Conservation (phyloP, 1,140 invertebrate genomes). For the Adoxophyes honmai region DNA sequence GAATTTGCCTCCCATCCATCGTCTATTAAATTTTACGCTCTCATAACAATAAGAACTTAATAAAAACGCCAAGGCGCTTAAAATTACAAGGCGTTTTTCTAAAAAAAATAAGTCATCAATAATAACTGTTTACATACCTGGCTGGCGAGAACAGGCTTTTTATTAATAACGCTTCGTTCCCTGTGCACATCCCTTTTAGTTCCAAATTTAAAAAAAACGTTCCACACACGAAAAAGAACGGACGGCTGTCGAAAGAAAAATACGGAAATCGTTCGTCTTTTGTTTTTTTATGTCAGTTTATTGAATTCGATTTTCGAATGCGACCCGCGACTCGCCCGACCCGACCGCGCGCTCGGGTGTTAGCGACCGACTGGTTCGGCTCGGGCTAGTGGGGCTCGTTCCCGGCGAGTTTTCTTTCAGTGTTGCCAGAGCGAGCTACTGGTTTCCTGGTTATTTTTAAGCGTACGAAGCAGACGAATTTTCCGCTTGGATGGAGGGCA, state of each 20-base stretch:
- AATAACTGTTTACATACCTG: conserved; percentile 12
- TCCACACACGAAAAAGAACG: not conserved
- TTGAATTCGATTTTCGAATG: conserved; percentile 1
- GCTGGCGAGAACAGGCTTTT: not conserved
- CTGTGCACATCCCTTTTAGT: conserved; percentile 6
- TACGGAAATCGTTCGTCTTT: not conserved
- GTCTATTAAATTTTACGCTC: not conserved
- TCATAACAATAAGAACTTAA: conserved; percentile 1
- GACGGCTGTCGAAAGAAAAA: not conserved
- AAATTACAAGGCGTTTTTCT: not conserved
- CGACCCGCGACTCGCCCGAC: not conserved
- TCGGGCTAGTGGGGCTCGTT: not conserved
- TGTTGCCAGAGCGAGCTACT: not conserved
- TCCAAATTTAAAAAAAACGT: conserved; percentile 3
- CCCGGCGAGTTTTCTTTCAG: not conserved
- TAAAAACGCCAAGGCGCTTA: not conserved
- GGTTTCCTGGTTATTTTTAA: conserved; percentile 15
- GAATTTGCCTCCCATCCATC: not conserved
- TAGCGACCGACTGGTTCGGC: conserved; percentile 3
- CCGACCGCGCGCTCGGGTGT: not conserved
- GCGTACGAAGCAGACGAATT: conserved; percentile 1
- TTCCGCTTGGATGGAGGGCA: not conserved
- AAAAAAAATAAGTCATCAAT: conserved; percentile 9
- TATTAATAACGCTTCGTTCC: conserved; percentile 2
- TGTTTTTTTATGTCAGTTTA: conserved; percentile 13